A percentile compares a stretch with the other conserved stretches of the same genome.
Conservation (phyloP, 2,113 vertebrate genomes). For the Eulacestoma nigropectus region DNA sequence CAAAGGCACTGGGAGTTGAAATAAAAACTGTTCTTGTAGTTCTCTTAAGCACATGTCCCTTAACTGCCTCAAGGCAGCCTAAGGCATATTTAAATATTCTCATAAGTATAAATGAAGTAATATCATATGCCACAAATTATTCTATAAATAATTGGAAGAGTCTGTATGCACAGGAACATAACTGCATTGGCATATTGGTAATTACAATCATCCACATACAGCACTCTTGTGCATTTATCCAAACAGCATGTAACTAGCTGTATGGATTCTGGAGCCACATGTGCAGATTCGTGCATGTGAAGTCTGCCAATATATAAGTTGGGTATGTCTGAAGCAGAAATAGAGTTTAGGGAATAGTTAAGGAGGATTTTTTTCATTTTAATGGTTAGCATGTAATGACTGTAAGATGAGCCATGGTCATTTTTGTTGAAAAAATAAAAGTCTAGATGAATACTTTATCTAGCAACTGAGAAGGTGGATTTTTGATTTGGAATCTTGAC, state of each 20-base stretch:
- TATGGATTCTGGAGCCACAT: not conserved
- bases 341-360: not conserved
- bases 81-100: not conserved
- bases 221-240: not conserved
- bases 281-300: fast-evolving
- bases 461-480: not conserved
- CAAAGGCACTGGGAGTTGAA: not conserved
- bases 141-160: not conserved
- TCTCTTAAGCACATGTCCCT: not conserved
- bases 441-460: not conserved
- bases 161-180: not conserved
- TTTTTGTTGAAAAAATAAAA: not conserved
- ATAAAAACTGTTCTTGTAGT: not conserved
- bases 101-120: not conserved
- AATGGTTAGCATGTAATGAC: not conserved
- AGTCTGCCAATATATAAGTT: not conserved
- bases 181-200: not conserved
- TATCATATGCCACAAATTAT: not conserved
- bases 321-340: not conserved
- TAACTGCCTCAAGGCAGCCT: constrained; percentile 11
- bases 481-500: not conserved
- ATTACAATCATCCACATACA: not conserved
- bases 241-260: not conserved
- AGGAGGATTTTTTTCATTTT: not conserved
- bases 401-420: fast-evolving